Evolutionary conservation across 2,888 invertebrate genomes (phyloP).

Genomic region (Trypoxylon attenuatum): DNA sequence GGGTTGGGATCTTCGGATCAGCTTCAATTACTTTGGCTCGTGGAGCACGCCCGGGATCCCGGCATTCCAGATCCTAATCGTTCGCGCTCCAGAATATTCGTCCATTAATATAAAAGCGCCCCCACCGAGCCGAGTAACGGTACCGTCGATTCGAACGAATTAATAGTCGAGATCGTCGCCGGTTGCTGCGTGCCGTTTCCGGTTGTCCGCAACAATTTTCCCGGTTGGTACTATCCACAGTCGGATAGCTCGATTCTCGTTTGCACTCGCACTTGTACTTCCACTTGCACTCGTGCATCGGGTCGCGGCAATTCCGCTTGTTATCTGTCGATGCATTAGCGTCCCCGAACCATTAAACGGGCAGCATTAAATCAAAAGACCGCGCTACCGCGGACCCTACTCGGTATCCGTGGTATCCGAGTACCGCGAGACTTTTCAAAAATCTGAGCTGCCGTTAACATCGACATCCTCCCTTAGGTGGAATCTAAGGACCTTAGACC

Average conservation of each 20-base stretch:
- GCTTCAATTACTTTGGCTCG: neutral
- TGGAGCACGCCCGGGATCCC: neutral
- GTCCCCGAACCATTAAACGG: neutral
- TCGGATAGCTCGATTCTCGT: no score
- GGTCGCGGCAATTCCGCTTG: neutral
- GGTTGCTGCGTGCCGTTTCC: neutral
- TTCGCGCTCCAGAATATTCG: neutral
- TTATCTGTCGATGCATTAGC: constrained; percentile 1
- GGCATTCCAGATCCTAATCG: constrained; percentile 20
- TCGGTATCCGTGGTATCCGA: neutral
- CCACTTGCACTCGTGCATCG: neutral
- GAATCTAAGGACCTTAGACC: neutral
- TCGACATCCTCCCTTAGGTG: neutral
- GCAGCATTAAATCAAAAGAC: constrained; percentile 1
- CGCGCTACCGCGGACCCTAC: neutral
- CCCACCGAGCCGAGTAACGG: neutral
- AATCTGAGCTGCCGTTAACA: neutral
- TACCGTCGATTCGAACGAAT: neutral
- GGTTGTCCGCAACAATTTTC: neutral
- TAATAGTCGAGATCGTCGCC: neutral
- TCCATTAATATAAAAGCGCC: neutral
- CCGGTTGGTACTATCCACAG: neutral
- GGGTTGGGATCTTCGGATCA: neutral
- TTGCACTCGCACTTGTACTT: no score
- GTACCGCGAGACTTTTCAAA: neutral